Percentiles rank a stretch among this genome's conserved stretches.
phyloP scores from a whole-genome alignment of 1,140 invertebrate species.

The Mamestra configurata region DNA sequence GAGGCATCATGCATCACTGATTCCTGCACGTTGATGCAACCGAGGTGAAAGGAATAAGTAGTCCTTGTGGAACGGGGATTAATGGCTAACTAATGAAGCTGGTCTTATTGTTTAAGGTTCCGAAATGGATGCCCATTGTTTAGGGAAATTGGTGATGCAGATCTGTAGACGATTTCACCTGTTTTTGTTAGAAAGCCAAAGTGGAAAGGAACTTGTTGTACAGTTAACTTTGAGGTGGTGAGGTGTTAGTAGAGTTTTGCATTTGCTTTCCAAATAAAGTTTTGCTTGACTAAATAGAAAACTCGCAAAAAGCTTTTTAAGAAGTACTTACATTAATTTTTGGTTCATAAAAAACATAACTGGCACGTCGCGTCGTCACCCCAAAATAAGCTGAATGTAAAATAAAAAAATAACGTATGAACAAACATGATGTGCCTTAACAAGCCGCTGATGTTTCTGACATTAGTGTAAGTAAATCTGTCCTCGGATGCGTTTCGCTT shows the following conservation, averaged over 20 bases:
- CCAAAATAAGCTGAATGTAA: neutral
- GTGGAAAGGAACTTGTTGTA: neutral
- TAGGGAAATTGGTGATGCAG: constrained; percentile 12
- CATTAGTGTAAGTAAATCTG: constrained; percentile 45
- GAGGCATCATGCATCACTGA: constrained; percentile 59
- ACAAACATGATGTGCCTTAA: constrained; percentile 33
- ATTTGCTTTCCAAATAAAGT: neutral
- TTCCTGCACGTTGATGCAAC: constrained; percentile 57
- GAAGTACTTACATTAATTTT: too few species aligned
- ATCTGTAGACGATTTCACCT: neutral
- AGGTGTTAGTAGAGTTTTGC: neutral
- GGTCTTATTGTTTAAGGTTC: constrained; percentile 4
- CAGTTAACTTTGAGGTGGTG: neutral
- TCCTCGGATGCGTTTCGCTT: constrained; percentile 31
- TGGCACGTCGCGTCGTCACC: neutral
- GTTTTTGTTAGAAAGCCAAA: neutral
- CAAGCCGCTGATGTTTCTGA: constrained; percentile 38
- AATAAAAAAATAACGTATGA: neutral
- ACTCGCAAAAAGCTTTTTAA: neutral
- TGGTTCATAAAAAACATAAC: too few species aligned
- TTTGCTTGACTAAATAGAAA: neutral
- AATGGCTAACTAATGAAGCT: constrained; percentile 32
- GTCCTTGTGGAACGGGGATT: constrained; percentile 54
- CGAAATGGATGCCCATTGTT: constrained; percentile 4
- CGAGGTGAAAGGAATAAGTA: constrained; percentile 63